Evolutionary conservation across 2,888 invertebrate genomes (phyloP), one percentile per base, ranked within the genome.

Genomic region (Noctua comes): DNA sequence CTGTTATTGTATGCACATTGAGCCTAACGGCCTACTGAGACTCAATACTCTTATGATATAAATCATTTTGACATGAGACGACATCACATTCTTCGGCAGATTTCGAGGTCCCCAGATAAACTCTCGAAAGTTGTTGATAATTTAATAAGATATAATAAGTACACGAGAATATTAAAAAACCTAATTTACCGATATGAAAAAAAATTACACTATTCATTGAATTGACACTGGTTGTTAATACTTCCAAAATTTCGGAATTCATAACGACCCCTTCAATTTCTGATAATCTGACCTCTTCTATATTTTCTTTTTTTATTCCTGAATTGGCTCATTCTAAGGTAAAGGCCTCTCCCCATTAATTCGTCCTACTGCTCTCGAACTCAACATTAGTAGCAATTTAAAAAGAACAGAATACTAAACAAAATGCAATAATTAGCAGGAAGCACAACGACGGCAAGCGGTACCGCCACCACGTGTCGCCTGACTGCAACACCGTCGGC

Each of bases 401-500:
- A 43, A 66, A 4, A n/a, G 40, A 40, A 24, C n/a, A 54, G 27
- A 48, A 54, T 79, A 65, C 43, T 70, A 31, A 87, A 71, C 8
- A 24, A 64, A 43, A 36, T 51, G 5, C 36, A 62, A 74, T 65
- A 21, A 76, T 77, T 90, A 95, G 93, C 94, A 94, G 95, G 91
- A 95, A 95, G 82, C 93, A 93, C 83, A 98, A 98, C 94, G 98
- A 98, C 95, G 98, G 98, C 94, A 98, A 98, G 97, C 98, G 98
- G 92, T 98, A 98, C 95, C 97, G 98, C 79, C 98, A 99, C 94
- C 98, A 98, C 91, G 98, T 98, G 90, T 98, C 99, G 18, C 98
- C 98, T 57, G 99, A 99, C 95, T 98, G 98, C 96, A 98, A 98
- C 95, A 99, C 99, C 54, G 98, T 99, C 80, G 99, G 98, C 73